Evolutionary conservation across 92 coral and sea anemone species (phyloP).

Genomic region (Palythoa caribaeorum): DNA sequence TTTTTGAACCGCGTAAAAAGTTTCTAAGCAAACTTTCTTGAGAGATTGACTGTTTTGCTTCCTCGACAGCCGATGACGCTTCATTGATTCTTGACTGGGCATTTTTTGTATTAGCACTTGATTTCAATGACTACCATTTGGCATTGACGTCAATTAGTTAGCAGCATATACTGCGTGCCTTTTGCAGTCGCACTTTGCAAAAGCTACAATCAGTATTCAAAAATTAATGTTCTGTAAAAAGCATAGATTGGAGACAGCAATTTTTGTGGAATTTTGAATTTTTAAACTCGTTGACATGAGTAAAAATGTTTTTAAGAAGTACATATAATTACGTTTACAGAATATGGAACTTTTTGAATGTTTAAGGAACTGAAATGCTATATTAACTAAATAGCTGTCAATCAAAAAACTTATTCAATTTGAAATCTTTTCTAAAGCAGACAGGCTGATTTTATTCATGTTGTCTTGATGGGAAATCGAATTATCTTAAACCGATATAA

Average conservation of each 20-base stretch:
- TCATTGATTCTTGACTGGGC: background rate
- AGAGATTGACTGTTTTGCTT: background rate
- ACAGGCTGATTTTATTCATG: slow-evolving; percentile 5
- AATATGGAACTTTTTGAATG: slow-evolving; percentile 11
- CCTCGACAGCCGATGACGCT: background rate
- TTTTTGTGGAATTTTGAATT: background rate
- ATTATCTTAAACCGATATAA: background rate
- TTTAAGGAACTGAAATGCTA: slow-evolving; percentile 5
- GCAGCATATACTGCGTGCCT: background rate
- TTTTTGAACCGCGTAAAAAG: slow-evolving; percentile 16
- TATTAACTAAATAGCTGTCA: slow-evolving; percentile 26
- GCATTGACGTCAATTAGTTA: slow-evolving; percentile 4
- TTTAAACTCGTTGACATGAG: background rate
- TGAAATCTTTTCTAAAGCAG: background rate
- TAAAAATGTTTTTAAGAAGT: background rate
- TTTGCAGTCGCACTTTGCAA: background rate
- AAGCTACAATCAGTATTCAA: background rate
- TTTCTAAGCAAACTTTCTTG: background rate
- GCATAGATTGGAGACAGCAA: background rate
- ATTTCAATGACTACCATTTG: background rate
- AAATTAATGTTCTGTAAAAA: background rate
- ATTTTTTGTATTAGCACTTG: background rate
- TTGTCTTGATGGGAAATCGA: background rate
- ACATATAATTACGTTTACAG: background rate
- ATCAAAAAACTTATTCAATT: background rate